phyloP scores from a whole-genome alignment of 2,113 vertebrate genomes.

The Atherinomorus stipes region DNA sequence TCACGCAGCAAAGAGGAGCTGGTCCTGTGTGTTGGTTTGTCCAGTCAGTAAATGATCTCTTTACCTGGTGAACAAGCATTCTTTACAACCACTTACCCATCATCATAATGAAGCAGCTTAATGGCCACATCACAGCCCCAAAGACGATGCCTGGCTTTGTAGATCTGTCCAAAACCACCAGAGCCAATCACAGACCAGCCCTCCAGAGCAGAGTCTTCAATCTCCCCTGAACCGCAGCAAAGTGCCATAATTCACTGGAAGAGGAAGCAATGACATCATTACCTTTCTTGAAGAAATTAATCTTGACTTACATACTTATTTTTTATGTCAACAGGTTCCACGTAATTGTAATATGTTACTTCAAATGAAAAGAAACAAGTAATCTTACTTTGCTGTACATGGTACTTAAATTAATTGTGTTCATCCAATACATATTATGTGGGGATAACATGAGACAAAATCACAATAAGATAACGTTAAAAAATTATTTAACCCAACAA shows the following conservation, averaged over 20 bases:
- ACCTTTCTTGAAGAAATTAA: no score
- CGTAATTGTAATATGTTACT: no score
- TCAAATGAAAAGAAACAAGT: no score
- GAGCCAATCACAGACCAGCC: conserved; percentile 61
- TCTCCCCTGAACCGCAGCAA: neutral
- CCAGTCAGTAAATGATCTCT: neutral
- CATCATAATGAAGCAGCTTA: conserved; percentile 60
- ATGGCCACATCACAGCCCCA: conserved; percentile 71
- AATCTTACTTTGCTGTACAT: no score
- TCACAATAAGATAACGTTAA: no score
- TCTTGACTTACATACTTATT: no score
- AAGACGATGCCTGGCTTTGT: conserved; percentile 66
- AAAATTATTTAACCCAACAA: no score
- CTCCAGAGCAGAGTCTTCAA: conserved; percentile 52
- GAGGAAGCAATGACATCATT: neutral
- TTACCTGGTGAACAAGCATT: neutral
- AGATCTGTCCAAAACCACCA: conserved; percentile 82
- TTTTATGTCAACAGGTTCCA: no score
- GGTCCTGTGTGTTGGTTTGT: conserved; percentile 36
- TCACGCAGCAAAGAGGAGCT: conserved; percentile 62
- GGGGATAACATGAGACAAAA: no score
- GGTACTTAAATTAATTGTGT: no score
- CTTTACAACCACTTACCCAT: conserved; percentile 61
- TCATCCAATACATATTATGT: no score
- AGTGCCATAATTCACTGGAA: conserved; percentile 68